Conservation (phyloP, 1,140 invertebrate species). For the Aphaenogaster ashmeadi region DNA sequence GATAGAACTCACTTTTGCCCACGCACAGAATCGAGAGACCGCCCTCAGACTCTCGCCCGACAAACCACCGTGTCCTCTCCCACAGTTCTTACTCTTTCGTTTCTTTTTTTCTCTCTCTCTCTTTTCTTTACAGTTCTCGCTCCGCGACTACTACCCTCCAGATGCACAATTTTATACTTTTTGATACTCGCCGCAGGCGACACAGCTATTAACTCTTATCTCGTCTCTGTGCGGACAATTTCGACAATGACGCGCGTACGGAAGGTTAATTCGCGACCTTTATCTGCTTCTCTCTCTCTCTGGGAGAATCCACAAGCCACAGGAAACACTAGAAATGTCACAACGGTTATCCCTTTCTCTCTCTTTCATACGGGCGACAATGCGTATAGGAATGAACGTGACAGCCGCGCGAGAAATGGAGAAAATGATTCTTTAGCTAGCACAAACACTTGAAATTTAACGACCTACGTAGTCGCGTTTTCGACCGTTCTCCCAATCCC, state of each 20-base stretch:
- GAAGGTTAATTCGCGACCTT: conserved; percentile 23
- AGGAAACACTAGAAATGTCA: conserved; percentile 67
- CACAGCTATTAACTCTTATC: conserved; percentile 16
- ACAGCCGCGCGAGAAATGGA: conserved; percentile 37
- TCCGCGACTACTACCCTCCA: conserved; percentile 23
- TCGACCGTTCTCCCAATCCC: background rate
- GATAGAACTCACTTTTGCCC: conserved; percentile 49
- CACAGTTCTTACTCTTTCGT: background rate
- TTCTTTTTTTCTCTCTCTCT: background rate
- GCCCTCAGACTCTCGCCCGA: background rate
- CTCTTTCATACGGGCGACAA: conserved; percentile 1
- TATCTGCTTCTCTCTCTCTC: background rate
- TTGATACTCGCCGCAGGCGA: conserved; percentile 21
- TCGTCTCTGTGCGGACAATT: background rate
- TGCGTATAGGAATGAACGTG: background rate
- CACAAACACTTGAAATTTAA: conserved; percentile 60
- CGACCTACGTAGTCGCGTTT: conserved; percentile 11
- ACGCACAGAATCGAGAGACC: conserved; percentile 35
- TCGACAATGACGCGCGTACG: conserved; percentile 10
- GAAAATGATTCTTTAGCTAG: conserved; percentile 33
- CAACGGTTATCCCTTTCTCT: conserved; percentile 34
- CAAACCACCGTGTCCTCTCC: conserved; percentile 11
- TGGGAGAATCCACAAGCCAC: conserved; percentile 64
- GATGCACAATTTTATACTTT: conserved; percentile 47
- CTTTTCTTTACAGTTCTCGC: conserved; percentile 9